Conservation (phyloP, 2,888 invertebrate genomes). For the Drosophila subquinaria region DNA sequence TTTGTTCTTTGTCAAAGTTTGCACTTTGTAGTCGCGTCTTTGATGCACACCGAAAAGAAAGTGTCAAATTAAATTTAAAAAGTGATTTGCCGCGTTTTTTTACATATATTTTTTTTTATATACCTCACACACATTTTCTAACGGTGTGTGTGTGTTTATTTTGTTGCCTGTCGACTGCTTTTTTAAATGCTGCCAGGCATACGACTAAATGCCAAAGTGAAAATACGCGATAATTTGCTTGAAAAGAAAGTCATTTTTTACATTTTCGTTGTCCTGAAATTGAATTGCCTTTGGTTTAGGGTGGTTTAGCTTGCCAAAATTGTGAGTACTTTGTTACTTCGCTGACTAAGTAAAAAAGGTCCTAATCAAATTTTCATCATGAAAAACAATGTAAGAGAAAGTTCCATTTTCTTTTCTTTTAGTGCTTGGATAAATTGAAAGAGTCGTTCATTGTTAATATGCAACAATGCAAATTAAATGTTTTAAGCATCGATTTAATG, state of each 20-base stretch:
- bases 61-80: slow-evolving; percentile 80
- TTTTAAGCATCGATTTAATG: no score
- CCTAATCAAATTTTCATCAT: neutral
- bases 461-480: no score
- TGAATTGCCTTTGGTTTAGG: slow-evolving; percentile 38
- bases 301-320: slow-evolving; percentile 6
- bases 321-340: slow-evolving; percentile 1
- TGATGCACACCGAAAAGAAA: slow-evolving; percentile 68
- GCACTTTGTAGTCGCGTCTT: slow-evolving; percentile 75
- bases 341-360: neutral
- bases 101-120: neutral
- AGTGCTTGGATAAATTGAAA: no score
- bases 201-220: slow-evolving; percentile 63
- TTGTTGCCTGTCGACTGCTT: slow-evolving; percentile 42
- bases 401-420: no score
- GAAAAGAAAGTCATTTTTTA: slow-evolving; percentile 29
- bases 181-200: slow-evolving; percentile 65
- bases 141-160: slow-evolving; percentile 33
- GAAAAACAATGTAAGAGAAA: neutral
- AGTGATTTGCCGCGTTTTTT: slow-evolving; percentile 72
- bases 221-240: slow-evolving; percentile 49
- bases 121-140: neutral
- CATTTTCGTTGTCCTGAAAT: slow-evolving; percentile 26
- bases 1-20: slow-evolving; percentile 57
- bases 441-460: no score